These are phyloP conservation scores for Panthera leo DNA, from an alignment of 2,113 vertebrate species.

Conservation along the genomic window DNA sequence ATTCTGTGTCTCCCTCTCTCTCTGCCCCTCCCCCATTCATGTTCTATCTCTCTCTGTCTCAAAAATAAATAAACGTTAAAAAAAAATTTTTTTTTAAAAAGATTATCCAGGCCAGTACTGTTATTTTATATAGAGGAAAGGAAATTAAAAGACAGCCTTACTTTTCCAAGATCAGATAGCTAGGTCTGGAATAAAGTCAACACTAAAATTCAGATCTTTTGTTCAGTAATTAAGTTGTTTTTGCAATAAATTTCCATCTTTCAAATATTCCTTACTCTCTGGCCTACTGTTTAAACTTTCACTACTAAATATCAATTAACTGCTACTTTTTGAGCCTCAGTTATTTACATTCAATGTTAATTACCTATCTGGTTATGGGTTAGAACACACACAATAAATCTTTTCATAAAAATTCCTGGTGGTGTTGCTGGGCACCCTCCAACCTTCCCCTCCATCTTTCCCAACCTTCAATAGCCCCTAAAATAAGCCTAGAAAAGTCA, in stretches of 20 bases:
- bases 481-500: neutral
- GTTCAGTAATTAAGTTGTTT: neutral
- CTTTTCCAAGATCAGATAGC: neutral
- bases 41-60: too few species aligned
- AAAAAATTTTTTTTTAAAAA: neutral
- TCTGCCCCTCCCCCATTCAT: too few species aligned
- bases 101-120: neutral
- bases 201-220: neutral
- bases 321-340: neutral
- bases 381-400: slow-evolving; percentile 48
- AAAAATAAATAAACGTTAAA: too few species aligned
- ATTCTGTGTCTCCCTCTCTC: too few species aligned
- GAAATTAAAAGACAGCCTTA: neutral
- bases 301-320: slow-evolving; percentile 19
- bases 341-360: slow-evolving; percentile 42
- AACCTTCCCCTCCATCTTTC: neutral
- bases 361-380: neutral
- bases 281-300: neutral
- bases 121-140: slow-evolving; percentile 18
- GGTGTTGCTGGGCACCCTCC: neutral
- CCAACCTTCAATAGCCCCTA: neutral
- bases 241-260: neutral
- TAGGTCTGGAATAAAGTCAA: neutral
- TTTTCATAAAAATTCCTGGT: slow-evolving; percentile 47
- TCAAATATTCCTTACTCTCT: neutral